Conservation (phyloP, 2,797 vertebrate species). For the Aplochiton taeniatus region DNA sequence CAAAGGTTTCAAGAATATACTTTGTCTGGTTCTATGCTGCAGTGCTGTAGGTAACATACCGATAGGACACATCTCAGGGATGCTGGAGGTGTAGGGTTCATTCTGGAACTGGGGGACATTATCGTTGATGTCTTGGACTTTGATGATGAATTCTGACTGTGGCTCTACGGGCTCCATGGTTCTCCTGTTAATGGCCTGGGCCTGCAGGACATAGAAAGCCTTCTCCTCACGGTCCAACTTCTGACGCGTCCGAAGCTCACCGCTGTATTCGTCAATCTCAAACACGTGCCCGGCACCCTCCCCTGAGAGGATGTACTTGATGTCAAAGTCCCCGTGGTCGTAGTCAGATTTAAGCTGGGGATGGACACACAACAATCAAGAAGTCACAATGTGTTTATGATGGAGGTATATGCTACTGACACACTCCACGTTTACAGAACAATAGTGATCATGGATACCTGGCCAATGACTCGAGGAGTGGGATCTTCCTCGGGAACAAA, state of each 20-base stretch:
- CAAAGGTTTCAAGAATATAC: no score
- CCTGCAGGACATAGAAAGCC: conserved; percentile 83
- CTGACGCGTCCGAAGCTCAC: conserved; percentile 79
- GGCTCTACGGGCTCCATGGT: conserved; percentile 82
- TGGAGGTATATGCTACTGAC: no score
- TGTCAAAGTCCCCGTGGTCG: conserved; percentile 75
- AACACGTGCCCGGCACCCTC: conserved; percentile 85
- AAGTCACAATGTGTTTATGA: background rate
- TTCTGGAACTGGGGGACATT: conserved; percentile 88
- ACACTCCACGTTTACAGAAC: no score
- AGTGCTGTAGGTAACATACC: conserved; percentile 72
- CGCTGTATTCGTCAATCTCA: conserved; percentile 78
- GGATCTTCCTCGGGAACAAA: conserved; percentile 86
- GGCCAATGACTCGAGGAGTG: conserved; percentile 77
- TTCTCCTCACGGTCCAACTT: conserved; percentile 89
- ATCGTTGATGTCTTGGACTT: conserved; percentile 91
- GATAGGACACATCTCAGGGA: conserved; percentile 91
- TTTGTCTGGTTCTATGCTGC: no score
- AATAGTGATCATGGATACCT: conserved; percentile 75
- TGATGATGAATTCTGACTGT: conserved; percentile 91
- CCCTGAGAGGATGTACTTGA: conserved; percentile 84
- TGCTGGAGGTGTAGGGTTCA: conserved; percentile 85
- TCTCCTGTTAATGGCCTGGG: conserved; percentile 81
- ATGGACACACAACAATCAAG: no score
- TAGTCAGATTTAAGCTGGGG: conserved; percentile 84